A percentile compares a stretch with the other conserved stretches of the same genome.
phyloP scores from a whole-genome alignment of 37 sponge, comb jelly and placozoan genomes.

The Bolinopsis microptera region DNA sequence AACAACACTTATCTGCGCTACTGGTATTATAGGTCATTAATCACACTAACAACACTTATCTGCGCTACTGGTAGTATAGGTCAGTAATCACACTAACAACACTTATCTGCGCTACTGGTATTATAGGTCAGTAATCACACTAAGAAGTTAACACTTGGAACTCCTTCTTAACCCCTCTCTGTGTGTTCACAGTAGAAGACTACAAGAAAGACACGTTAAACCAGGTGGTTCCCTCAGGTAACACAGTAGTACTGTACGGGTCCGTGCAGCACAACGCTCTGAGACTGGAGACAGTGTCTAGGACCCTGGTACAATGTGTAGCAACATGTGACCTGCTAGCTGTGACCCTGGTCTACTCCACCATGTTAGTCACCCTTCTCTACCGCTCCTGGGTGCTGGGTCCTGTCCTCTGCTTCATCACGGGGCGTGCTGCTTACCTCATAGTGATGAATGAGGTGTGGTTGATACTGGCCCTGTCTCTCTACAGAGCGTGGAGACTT shows the following conservation, averaged over 20 bases:
- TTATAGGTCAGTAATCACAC: too few species aligned
- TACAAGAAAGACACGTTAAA: too few species aligned
- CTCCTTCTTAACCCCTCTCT: too few species aligned
- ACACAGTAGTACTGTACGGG: background rate
- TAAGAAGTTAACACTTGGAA: too few species aligned
- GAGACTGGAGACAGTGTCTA: background rate
- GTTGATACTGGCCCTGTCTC: conserved; percentile 26
- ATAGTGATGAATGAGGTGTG: background rate
- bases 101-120: too few species aligned
- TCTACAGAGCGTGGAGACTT: conserved; percentile 7
- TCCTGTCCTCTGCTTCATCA: background rate
- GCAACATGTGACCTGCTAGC: background rate
- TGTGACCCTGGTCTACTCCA: conserved; percentile 16
- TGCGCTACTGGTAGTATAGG: too few species aligned
- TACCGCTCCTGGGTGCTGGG: conserved; percentile 36
- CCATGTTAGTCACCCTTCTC: background rate
- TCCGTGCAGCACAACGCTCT: conserved; percentile 2
- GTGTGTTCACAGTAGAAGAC: too few species aligned
- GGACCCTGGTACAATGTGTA: background rate
- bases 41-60: too few species aligned
- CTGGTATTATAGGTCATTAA: too few species aligned
- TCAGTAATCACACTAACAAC: too few species aligned
- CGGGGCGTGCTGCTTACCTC: background rate
- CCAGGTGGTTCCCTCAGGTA: conserved; percentile 17
- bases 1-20: too few species aligned